phyloP scores from a whole-genome alignment of 2,113 vertebrate genomes.

The Machaerirhynchus nigripectus region DNA sequence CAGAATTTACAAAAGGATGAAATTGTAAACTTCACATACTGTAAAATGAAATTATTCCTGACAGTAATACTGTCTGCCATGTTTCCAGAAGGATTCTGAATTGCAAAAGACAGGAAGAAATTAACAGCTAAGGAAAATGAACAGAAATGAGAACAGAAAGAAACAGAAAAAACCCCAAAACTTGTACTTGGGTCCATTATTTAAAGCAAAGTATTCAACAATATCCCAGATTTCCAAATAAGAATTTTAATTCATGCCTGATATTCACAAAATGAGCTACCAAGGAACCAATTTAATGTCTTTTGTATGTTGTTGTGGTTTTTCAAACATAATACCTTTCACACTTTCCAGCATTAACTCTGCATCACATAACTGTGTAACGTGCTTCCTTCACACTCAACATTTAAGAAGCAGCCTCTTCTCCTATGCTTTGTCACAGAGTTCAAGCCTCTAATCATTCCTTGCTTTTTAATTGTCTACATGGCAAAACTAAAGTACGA shows the following conservation, averaged over 20 bases:
- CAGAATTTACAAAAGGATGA: neutral
- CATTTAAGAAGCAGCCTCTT: neutral
- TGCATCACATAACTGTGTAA: neutral
- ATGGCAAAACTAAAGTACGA: neutral
- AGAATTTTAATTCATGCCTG: neutral
- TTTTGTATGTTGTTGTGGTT: fast-evolving
- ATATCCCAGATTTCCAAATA: neutral
- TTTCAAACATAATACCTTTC: neutral
- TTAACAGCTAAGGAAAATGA: neutral
- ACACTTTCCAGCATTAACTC: neutral
- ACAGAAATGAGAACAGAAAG: neutral
- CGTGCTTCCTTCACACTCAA: neutral
- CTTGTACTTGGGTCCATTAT: neutral
- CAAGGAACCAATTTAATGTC: neutral
- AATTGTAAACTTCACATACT: neutral
- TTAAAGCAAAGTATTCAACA: neutral
- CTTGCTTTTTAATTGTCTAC: neutral
- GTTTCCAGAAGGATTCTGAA: neutral
- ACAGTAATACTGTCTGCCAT: neutral
- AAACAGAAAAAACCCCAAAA: neutral
- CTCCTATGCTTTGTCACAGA: neutral
- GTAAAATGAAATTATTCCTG: neutral
- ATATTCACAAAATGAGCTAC: neutral
- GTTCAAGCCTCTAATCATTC: neutral
- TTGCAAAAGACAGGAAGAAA: neutral